Evolutionary conservation across 2,797 vertebrate species (phyloP).

Genomic region (Tapera naevia): DNA sequence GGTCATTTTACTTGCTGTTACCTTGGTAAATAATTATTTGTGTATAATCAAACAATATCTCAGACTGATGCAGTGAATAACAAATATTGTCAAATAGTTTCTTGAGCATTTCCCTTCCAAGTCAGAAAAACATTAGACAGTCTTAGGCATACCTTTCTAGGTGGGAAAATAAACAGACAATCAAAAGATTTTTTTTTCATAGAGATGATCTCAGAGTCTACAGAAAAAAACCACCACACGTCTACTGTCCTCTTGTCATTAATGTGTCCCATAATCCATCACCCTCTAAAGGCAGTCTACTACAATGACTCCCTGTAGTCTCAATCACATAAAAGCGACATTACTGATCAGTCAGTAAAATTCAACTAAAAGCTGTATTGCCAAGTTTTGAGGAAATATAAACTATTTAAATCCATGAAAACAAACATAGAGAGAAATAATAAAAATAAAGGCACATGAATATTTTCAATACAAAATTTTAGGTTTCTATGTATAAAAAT

Average conservation of each 20-base stretch:
- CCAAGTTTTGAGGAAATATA: neutral
- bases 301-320: neutral
- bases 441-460: neutral
- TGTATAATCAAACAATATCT: neutral
- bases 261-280: neutral
- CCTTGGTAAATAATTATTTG: conserved; percentile 4
- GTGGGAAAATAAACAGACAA: neutral
- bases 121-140: neutral
- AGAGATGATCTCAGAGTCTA: neutral
- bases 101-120: neutral
- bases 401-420: neutral
- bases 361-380: neutral
- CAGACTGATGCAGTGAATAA: neutral
- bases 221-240: neutral
- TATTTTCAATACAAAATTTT: neutral
- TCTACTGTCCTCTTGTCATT: neutral
- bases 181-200: neutral
- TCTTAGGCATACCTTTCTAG: neutral
- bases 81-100: neutral
- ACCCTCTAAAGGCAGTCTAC: neutral
- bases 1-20: neutral
- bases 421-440: neutral
- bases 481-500: neutral
- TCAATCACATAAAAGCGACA: neutral
- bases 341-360: neutral